A percentile compares a stretch with the other conserved stretches of the same genome.
Evolutionary conservation across 2,797 vertebrate species (phyloP).

Genomic region (Platyrinchus mystaceus): DNA sequence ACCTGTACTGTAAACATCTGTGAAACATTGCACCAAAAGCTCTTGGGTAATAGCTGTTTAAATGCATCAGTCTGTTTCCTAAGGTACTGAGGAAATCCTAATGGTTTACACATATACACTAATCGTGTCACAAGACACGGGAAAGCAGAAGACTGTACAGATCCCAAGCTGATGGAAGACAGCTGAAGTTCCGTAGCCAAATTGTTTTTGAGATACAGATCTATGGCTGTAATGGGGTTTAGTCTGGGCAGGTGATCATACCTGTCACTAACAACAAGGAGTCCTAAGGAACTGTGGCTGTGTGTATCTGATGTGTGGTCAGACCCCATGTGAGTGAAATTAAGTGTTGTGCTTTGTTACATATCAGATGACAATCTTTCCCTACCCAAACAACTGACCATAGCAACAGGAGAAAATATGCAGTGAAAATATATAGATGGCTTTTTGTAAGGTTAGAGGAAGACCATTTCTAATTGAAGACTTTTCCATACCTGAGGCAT

Average conservation of each 20-base stretch:
- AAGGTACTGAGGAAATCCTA: constrained; percentile 30
- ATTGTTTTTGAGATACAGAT: background rate
- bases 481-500: background rate
- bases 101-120: background rate
- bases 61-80: constrained; percentile 9
- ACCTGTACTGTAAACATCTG: constrained; percentile 52
- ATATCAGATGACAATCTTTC: background rate
- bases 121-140: background rate
- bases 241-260: background rate
- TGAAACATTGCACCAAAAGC: constrained; percentile 17
- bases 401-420: background rate
- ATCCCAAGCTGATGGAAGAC: background rate
- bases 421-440: background rate
- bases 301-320: background rate
- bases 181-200: background rate
- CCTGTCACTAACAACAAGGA: background rate
- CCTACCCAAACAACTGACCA: background rate
- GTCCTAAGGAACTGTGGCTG: background rate
- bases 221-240: background rate
- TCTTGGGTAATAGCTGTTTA: constrained; percentile 30
- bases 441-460: background rate
- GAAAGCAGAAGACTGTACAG: background rate
- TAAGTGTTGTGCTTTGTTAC: background rate
- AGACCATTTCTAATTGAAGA: background rate
- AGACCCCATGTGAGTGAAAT: background rate